Base-by-base conservation (phyloP, 2,797 vertebrate genomes). In the Tadarida brasiliensis region DNA sequence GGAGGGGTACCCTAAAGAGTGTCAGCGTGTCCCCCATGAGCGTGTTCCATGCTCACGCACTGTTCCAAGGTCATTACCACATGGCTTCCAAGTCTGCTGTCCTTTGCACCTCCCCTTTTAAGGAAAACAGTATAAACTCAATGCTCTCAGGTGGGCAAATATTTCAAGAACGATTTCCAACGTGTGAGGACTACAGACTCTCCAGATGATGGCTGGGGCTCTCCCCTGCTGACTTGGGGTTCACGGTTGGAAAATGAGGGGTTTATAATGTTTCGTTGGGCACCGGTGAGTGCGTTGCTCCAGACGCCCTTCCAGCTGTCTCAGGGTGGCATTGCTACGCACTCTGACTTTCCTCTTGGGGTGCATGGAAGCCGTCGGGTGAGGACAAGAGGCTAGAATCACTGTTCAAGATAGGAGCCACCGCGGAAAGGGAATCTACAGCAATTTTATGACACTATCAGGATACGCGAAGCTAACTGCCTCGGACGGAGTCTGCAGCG, bases 41-140 rank as follows among this genome's bases (percentile, higher is more conserved):
- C 22, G 47, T 0, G 1, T 5, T 59, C 11, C 0, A 0, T 15
- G 57, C 16, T 49, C 49, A 14, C 0, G 1, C 3, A 4, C 15
- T 0, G 11, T 1, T 33, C 39, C 16, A 26, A 70, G 6, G 30
- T 49, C 39, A 17, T 39, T 4, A 3, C 5, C 33, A 67, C 6
- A 11, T 0, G 5, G 54, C 56, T 73, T 10, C 33, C 17, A 16
- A 16, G 19, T 33, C 11, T 35, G 11, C 39, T 10, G 5, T 20
- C 51, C 19, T 30, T 30, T 68, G 57, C 74, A n/a, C n/a, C n/a
- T n/a, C n/a, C n/a, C n/a, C n/a, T n/a, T n/a, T n/a, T n/a, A 49
- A 63, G 63, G 35, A 30, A 49, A 84, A 78, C n/a, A n/a, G 17
- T 4, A 1, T 14, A 33, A 51, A 68, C 22, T 22, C 49, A 15